Percentiles rank a stretch among this genome's conserved stretches.
phyloP scores from a whole-genome alignment of 2,113 vertebrate species.

The Lepus timidus region DNA sequence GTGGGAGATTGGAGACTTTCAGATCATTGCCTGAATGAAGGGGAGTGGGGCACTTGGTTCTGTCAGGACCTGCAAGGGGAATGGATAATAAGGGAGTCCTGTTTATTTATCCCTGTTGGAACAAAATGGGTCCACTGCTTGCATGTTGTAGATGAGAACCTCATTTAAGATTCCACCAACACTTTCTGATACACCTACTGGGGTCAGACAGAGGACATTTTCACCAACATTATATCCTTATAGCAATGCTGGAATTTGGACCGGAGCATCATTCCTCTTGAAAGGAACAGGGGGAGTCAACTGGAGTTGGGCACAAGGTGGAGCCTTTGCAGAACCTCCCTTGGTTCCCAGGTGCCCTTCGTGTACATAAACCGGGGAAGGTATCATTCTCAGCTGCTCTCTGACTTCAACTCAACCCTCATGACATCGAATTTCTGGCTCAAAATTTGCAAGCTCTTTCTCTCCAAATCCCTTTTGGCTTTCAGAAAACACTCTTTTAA shows the following conservation, averaged over 20 bases:
- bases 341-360: neutral
- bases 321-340: neutral
- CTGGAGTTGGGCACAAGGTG: neutral
- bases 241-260: neutral
- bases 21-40: neutral
- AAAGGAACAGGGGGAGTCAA: neutral
- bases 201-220: neutral
- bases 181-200: neutral
- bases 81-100: neutral
- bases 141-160: neutral
- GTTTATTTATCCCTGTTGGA: neutral
- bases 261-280: neutral
- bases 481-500: slow-evolving; percentile 53
- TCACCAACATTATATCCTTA: neutral
- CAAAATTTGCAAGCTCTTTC: neutral
- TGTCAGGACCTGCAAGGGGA: neutral
- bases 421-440: neutral
- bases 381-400: neutral
- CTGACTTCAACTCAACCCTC: neutral
- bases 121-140: neutral
- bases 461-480: neutral
- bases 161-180: neutral
- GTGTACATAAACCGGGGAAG: neutral
- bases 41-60: neutral
- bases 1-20: neutral